A percentile compares a stretch with the other conserved stretches of the same genome.
These are phyloP conservation scores for Achroia grisella DNA, from an alignment of 1,140 invertebrate species.

Conservation along the genomic window DNA sequence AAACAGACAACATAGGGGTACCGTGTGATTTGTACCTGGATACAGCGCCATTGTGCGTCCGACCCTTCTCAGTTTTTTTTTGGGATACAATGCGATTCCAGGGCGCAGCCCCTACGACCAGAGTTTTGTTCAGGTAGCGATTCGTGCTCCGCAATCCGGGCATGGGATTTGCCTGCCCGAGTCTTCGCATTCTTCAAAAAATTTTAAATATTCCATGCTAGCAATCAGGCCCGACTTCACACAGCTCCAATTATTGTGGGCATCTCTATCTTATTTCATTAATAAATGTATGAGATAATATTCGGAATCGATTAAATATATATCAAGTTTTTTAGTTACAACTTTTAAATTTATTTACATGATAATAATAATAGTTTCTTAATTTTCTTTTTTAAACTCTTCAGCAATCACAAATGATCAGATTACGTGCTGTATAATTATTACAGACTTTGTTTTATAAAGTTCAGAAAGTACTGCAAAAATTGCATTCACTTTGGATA, in stretches of 20 bases:
- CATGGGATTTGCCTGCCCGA: neutral
- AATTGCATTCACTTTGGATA: neutral
- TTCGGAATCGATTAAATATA: no score
- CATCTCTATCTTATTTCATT: no score
- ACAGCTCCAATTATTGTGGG: no score
- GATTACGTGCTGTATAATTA: no score
- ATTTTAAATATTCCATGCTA: neutral
- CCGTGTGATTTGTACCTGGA: constrained; percentile 40
- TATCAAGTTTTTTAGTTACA: no score
- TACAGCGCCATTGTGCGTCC: constrained; percentile 36
- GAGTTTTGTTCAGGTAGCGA: constrained; percentile 41
- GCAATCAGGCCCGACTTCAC: no score
- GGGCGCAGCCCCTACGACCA: constrained; percentile 43
- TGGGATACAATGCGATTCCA: constrained; percentile 50
- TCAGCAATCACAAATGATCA: no score
- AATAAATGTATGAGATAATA: no score
- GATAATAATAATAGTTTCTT: no score
- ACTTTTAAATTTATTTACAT: no score
- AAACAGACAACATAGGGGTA: constrained; percentile 11
- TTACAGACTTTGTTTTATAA: constrained; percentile 8
- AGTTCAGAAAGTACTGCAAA: neutral
- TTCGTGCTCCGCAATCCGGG: neutral
- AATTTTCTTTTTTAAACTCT: no score
- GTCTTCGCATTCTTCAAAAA: neutral
- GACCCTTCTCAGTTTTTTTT: constrained; percentile 70